Base-by-base conservation (phyloP, 2,888 invertebrate genomes). In the Lasioglossum morio region DNA sequence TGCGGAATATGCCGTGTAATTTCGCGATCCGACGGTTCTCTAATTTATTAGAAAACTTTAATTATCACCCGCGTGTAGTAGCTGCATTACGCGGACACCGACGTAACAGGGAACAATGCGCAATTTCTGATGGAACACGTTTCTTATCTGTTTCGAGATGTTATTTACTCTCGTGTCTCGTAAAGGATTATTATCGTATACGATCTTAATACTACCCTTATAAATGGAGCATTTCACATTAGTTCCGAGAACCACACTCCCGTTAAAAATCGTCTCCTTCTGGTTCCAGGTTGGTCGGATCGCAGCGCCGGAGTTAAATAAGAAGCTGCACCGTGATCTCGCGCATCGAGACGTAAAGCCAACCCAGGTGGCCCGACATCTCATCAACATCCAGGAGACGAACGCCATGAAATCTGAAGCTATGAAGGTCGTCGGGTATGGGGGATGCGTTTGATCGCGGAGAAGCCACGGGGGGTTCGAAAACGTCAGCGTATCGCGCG, bases 401-500 rank as follows among this genome's bases (percentile, higher is more conserved):
- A 40, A 40, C 40, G 70, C 69, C 23, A 69, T 69, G 69, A 69
- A 69, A 37, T 69, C 37, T n/a, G 12, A 40, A n/a, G 40, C 23
- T 23, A 14, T 10, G 37, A 23, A 34, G 7, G 30, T 30, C 34
- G 8, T 2, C 12, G 40, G 37, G 72, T 14, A n/a, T 19, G 53
- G 72, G 16, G 40, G 48, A 8, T 23, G 60, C 14, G 48, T 78
- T 70, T 74, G 82, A 70, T 70, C 75, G 74, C 46, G 43, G 27
- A 7, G 46, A 27, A 27, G 70, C 34, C 40, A 70, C 37, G 40
- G 16, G 37, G 16, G 34, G 46, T 60, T 66, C 74, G 57, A 70
- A 74, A 84, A 82, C 72, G 75, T 12, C 70, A 69, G 77, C 69
- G 77, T 89, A 89, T 89, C 87, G 82, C 72, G 77, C 75, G 77